A percentile compares a stretch with the other conserved stretches of the same genome.
phyloP scores from a whole-genome alignment of 2,888 invertebrate species.

The Petrophora chlorosata region DNA sequence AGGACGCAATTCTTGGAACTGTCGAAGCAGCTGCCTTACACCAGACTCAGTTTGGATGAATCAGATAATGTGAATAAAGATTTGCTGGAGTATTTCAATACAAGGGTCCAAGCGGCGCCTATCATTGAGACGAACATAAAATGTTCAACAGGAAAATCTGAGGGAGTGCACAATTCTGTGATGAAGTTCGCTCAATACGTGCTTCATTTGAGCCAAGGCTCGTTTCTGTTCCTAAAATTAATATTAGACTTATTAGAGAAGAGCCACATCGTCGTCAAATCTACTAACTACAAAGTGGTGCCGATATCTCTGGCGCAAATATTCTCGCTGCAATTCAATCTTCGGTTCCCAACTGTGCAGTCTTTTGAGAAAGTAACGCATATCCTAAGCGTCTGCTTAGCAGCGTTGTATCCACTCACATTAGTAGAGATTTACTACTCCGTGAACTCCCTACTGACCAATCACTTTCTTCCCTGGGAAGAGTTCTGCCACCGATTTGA shows the following conservation, averaged over 20 bases:
- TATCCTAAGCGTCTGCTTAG: slow-evolving; percentile 94
- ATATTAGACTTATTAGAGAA: slow-evolving; percentile 95
- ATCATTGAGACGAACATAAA: slow-evolving; percentile 93
- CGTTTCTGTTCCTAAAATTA: slow-evolving; percentile 95
- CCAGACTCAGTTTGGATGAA: slow-evolving; percentile 89
- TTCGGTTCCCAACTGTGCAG: slow-evolving; percentile 94
- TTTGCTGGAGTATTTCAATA: slow-evolving; percentile 93
- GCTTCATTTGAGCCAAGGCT: slow-evolving; percentile 92
- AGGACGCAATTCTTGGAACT: slow-evolving; percentile 92
- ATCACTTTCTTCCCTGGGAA: slow-evolving; percentile 93
- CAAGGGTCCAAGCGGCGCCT: slow-evolving; percentile 90
- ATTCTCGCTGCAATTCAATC: slow-evolving; percentile 95
- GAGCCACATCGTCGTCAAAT: slow-evolving; percentile 96
- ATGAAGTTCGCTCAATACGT: slow-evolving; percentile 94
- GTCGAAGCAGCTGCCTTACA: slow-evolving; percentile 92
- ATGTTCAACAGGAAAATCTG: slow-evolving; percentile 86
- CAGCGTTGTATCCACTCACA: slow-evolving; percentile 95
- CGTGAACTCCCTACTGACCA: slow-evolving; percentile 92
- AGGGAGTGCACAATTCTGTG: slow-evolving; percentile 86
- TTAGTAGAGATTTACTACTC: slow-evolving; percentile 96
- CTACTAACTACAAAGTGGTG: slow-evolving; percentile 95
- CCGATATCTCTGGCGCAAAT: slow-evolving; percentile 95
- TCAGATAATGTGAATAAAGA: slow-evolving; percentile 93
- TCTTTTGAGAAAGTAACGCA: slow-evolving; percentile 96
- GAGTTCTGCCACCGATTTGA: slow-evolving; percentile 96